Evolutionary conservation across 2,888 invertebrate species (phyloP), one percentile per base, ranked within the genome.

Genomic region (Zeuzera pyrina): DNA sequence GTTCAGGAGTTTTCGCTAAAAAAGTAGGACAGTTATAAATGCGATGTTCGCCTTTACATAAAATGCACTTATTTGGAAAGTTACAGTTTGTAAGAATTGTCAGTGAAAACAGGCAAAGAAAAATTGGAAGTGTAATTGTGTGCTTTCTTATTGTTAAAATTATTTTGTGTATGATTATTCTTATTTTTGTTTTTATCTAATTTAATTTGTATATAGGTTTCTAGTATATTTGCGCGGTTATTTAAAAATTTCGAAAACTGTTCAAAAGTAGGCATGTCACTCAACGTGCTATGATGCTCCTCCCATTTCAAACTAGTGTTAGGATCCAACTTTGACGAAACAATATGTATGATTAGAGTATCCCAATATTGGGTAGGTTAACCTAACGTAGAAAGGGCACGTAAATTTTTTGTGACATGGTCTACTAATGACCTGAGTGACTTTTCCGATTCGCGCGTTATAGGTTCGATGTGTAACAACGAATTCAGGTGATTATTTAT

Each of bases 371-470:
- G 38, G 1, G 45, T 43, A 1, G 45, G 43, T 15, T 40, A 39
- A 1, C 39, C 47, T 10, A 45, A 22, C 15, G 31, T 42, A 4
- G 36, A 15, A 24, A 48, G 31, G 1, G 44, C 48, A 5, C 48
- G 41, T 12, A 48, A 31, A 19, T 46, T 46, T 28, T 48, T 43
- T 6, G 38, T 41, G 1, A 43, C 39, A 15, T 43, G 36, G 23
- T 48, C 48, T 0, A 48, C 39, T 2, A 48, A 30, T 34, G 37
- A 11, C 45, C 33, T 3, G 45, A 22, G 0, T n/a, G 41, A 36
- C 6, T 23, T 36, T 12, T 43, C 44, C 11, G 47, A 36, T 10
- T 44, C 43, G 2, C 37, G 39, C 5, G 35, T 10, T 1, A 36
- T 8, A 1, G 23, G 29, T 10, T 40, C 34, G 5, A 47, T 32